These are phyloP conservation scores for Aspidiotus destructor DNA, from an alignment of 2,888 invertebrate species.

Conservation along the genomic window DNA sequence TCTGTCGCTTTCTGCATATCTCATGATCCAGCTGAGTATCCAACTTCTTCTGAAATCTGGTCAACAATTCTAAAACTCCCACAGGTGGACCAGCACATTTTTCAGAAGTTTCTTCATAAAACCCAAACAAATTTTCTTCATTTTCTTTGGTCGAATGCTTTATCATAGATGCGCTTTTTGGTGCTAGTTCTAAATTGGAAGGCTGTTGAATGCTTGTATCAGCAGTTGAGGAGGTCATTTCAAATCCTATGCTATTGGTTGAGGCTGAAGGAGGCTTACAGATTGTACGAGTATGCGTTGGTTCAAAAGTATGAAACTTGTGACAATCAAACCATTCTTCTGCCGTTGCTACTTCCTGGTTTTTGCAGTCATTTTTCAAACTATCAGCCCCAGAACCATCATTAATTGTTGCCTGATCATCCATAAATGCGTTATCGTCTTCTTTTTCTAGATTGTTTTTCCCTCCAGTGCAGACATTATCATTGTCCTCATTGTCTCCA, in stretches of 20 bases:
- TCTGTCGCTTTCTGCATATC: too few species aligned
- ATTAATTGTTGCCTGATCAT: constrained; percentile 37
- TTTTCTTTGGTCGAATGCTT: constrained; percentile 14
- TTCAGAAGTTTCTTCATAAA: neutral
- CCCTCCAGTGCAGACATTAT: constrained; percentile 45
- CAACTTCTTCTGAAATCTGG: constrained; percentile 16
- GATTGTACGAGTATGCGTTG: constrained; percentile 42
- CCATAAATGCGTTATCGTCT: neutral
- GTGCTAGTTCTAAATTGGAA: constrained; percentile 51
- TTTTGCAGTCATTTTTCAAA: constrained; percentile 44
- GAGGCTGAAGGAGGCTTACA: neutral
- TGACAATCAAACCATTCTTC: constrained; percentile 64
- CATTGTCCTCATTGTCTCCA: constrained; percentile 40
- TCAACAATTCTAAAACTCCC: constrained; percentile 6
- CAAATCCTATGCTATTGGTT: neutral
- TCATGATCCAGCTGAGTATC: neutral
- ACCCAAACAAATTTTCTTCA: neutral
- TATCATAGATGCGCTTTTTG: constrained; percentile 9
- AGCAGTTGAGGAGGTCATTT: constrained; percentile 56
- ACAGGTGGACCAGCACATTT: neutral
- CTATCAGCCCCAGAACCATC: constrained; percentile 43
- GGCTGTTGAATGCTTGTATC: constrained; percentile 68
- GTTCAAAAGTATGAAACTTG: constrained; percentile 68
- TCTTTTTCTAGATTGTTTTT: constrained; percentile 14
- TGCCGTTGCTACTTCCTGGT: constrained; percentile 38